Percentiles rank a stretch among this genome's conserved stretches.
These are phyloP conservation scores for Intellagama lesueurii DNA, from an alignment of 2,797 vertebrate species.

Conservation along the genomic window DNA sequence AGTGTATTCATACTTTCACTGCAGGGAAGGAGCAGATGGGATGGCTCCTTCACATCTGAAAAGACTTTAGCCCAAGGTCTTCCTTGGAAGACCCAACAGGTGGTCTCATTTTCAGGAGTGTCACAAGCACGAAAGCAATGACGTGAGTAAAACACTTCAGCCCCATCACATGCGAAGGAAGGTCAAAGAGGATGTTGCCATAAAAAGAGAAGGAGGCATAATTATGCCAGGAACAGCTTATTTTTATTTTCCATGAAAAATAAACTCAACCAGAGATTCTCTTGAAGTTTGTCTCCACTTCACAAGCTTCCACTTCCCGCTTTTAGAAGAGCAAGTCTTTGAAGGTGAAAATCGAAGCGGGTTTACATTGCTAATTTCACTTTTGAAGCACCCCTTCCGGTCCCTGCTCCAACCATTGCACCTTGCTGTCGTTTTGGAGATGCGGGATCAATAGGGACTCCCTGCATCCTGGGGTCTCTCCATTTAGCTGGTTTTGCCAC, in stretches of 20 bases:
- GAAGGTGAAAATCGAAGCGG: not conserved
- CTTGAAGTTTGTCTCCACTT: not conserved
- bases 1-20: no score
- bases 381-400: not conserved
- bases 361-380: not conserved
- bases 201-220: not conserved
- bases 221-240: not conserved
- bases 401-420: not conserved
- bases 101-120: not conserved
- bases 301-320: conserved; percentile 7
- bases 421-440: not conserved
- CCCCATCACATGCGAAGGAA: no score
- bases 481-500: not conserved
- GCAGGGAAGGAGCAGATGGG: no score
- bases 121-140: not conserved
- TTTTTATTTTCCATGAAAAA: not conserved
- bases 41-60: no score
- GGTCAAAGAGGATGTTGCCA: not conserved
- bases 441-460: not conserved
- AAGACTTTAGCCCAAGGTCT: no score
- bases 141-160: no score
- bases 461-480: not conserved
- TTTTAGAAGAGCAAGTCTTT: conserved; percentile 5
- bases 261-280: not conserved
- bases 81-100: not conserved